phyloP scores from a whole-genome alignment of 2,888 invertebrate species.

The Anticlea derivata region DNA sequence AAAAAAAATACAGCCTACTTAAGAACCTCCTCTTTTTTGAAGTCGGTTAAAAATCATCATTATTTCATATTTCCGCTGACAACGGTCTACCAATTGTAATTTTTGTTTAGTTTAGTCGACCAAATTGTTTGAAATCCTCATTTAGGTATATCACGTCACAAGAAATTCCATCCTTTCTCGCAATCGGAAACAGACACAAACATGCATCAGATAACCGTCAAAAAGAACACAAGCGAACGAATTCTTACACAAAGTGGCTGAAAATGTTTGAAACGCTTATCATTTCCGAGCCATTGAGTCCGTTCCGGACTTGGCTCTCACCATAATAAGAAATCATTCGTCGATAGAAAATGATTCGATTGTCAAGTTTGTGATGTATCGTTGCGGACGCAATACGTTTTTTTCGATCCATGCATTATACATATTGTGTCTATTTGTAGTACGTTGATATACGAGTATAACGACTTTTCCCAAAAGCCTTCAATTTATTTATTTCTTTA shows the following conservation, averaged over 20 bases:
- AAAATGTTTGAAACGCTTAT: slow-evolving; percentile 60
- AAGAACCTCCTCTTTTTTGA: no score
- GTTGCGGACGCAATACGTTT: slow-evolving; percentile 33
- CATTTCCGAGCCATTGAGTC: slow-evolving; percentile 64
- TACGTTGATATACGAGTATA: no score
- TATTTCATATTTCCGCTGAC: no score
- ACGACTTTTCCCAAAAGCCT: background rate
- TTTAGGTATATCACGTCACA: background rate
- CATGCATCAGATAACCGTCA: slow-evolving; percentile 21
- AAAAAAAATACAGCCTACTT: no score
- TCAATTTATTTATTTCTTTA: background rate
- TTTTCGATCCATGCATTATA: slow-evolving; percentile 25
- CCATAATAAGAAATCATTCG: slow-evolving; percentile 62
- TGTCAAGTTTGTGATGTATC: slow-evolving; percentile 51
- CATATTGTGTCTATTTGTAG: no score
- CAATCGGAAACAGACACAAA: slow-evolving; percentile 11
- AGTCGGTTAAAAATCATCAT: no score
- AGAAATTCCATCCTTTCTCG: background rate
- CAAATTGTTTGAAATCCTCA: no score
- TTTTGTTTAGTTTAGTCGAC: no score
- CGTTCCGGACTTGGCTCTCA: slow-evolving; percentile 50
- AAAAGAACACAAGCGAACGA: slow-evolving; percentile 25
- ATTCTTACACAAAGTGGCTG: slow-evolving; percentile 47
- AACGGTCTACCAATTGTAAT: no score
- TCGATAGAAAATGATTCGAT: slow-evolving; percentile 54